phyloP scores from a whole-genome alignment of 2,113 vertebrate genomes.

The Myrmophylax atrothorax region DNA sequence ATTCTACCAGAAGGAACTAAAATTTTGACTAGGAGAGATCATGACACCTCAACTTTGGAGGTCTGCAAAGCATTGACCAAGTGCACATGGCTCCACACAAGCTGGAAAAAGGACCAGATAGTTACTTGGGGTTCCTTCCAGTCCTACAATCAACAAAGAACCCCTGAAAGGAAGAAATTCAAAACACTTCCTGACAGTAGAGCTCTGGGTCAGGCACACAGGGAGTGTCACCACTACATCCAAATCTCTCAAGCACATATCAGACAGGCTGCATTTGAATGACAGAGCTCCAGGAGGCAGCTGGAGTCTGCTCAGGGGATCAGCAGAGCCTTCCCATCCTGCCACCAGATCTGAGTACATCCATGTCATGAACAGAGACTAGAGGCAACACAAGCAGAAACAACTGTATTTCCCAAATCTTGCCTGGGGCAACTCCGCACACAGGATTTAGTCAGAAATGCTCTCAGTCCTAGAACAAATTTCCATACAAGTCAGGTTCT shows the following conservation, averaged over 20 bases:
- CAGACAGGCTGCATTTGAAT: not conserved
- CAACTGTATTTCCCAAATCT: not conserved
- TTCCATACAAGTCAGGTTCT: not conserved
- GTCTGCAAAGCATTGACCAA: not conserved
- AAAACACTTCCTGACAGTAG: not conserved
- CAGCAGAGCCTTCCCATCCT: not conserved
- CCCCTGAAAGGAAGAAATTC: not conserved
- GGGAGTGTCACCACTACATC: not conserved
- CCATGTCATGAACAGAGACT: not conserved
- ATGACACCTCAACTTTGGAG: not conserved
- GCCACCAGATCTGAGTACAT: rapidly evolving
- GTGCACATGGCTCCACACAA: not conserved
- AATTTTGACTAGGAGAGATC: not conserved
- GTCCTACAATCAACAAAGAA: not conserved
- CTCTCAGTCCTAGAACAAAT: not conserved
- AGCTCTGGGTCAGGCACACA: not conserved
- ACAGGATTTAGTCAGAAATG: not conserved
- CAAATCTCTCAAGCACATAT: not conserved
- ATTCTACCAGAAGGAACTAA: not conserved
- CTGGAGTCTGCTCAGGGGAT: not conserved
- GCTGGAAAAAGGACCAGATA: not conserved
- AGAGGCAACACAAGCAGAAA: not conserved
- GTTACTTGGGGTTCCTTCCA: not conserved
- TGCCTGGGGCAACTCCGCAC: not conserved
- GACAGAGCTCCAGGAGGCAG: not conserved